phyloP scores from a whole-genome alignment of 2,113 vertebrate genomes.

The Hyla sarda region DNA sequence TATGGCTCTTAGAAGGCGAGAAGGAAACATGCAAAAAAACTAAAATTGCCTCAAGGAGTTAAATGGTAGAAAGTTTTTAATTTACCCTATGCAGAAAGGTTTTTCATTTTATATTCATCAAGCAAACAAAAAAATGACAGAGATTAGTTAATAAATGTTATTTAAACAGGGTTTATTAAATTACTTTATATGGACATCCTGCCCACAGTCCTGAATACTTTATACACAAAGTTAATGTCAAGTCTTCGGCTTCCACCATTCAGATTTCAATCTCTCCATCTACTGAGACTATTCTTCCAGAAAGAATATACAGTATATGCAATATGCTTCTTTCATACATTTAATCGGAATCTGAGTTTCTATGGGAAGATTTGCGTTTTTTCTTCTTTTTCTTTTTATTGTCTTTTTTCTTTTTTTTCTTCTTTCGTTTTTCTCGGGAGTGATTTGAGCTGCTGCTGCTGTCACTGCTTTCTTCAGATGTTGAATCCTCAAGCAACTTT shows the following conservation, averaged over 20 bases:
- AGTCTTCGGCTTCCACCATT: neutral
- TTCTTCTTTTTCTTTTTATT: slow-evolving; percentile 74
- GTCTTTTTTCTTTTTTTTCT: slow-evolving; percentile 79
- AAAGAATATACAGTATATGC: neutral
- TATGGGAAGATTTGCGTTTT: slow-evolving; percentile 75
- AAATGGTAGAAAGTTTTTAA: too few species aligned
- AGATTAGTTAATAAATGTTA: too few species aligned
- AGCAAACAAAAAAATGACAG: too few species aligned
- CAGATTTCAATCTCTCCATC: neutral
- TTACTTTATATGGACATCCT: neutral
- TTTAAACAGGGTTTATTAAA: neutral
- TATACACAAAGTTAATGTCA: neutral
- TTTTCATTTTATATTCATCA: too few species aligned
- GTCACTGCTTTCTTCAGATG: slow-evolving; percentile 80
- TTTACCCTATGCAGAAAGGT: too few species aligned
- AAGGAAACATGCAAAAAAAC: too few species aligned
- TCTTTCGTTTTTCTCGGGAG: slow-evolving; percentile 74
- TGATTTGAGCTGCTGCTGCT: slow-evolving; percentile 74
- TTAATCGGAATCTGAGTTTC: slow-evolving; percentile 79
- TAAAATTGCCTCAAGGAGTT: too few species aligned
- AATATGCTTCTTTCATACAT: neutral
- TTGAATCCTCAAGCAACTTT: slow-evolving; percentile 90
- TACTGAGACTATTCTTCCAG: neutral
- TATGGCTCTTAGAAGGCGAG: too few species aligned
- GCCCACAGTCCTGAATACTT: neutral